Evolutionary conservation across 2,888 invertebrate genomes (phyloP).

Genomic region (Monochamus alternatus): DNA sequence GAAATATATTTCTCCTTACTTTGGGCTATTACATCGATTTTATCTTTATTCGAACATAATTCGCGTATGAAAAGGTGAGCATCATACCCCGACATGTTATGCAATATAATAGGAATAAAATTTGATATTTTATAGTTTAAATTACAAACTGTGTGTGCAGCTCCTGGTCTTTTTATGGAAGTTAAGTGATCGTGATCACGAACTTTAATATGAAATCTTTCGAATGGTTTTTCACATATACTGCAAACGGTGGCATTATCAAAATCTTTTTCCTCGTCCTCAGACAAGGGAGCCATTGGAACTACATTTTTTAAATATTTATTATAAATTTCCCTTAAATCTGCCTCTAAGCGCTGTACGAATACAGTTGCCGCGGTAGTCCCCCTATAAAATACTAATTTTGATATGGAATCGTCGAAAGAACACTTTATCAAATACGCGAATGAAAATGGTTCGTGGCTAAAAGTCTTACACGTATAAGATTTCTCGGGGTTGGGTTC

Average conservation of each 20-base stretch:
- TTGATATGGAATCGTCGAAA: neutral
- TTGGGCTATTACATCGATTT: neutral
- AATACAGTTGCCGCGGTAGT: slow-evolving; percentile 23
- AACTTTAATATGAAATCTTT: slow-evolving; percentile 1
- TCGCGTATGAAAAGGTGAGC: neutral
- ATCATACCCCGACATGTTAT: no score
- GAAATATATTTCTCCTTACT: no score
- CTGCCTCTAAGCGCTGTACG: slow-evolving; percentile 19
- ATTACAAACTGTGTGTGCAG: no score
- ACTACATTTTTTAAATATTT: slow-evolving; percentile 17
- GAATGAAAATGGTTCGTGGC: slow-evolving; percentile 28
- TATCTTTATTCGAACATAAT: neutral
- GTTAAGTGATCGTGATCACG: slow-evolving; percentile 16
- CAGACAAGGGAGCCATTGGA: neutral
- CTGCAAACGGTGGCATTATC: slow-evolving; percentile 25
- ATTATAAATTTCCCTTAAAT: slow-evolving; percentile 23
- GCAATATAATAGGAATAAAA: no score
- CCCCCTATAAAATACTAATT: neutral
- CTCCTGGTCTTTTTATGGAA: no score
- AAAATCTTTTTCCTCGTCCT: slow-evolving; percentile 17
- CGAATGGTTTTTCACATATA: no score
- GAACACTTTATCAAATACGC: slow-evolving; percentile 34
- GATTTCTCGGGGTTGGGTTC: slow-evolving; percentile 43
- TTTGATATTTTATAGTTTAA: no score
- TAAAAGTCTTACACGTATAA: slow-evolving; percentile 39